Conservation (phyloP, 2,797 vertebrate species). For the Tragopan temminckii region DNA sequence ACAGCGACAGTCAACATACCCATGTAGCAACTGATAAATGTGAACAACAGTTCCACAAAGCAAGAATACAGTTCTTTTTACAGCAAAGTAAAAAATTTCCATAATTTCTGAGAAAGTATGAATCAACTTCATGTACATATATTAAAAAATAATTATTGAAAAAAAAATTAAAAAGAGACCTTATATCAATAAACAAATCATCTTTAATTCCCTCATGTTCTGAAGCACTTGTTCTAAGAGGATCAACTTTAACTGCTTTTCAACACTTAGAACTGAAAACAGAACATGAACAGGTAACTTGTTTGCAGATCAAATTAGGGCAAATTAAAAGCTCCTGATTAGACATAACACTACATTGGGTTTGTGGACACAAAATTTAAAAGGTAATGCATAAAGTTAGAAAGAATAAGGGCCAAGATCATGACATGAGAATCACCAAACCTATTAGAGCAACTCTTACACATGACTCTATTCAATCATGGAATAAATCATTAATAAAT, state of each 20-base stretch:
- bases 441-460: background rate
- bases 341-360: background rate
- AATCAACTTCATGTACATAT: background rate
- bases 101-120: background rate
- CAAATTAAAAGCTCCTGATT: background rate
- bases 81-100: background rate
- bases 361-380: background rate
- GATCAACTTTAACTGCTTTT: slow-evolving; percentile 10
- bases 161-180: background rate
- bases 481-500: background rate
- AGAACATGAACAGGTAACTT: background rate
- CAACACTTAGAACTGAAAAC: background rate
- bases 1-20: background rate
- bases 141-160: background rate
- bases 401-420: background rate
- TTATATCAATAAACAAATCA: background rate
- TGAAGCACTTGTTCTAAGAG: background rate
- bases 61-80: background rate
- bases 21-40: background rate
- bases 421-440: background rate
- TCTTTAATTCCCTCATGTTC: background rate
- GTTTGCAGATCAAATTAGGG: background rate
- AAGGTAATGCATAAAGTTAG: background rate
- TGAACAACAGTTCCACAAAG: background rate
- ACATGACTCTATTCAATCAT: background rate